Conservation (phyloP, 2,888 invertebrate species). For the Stegophylla sp. region DNA sequence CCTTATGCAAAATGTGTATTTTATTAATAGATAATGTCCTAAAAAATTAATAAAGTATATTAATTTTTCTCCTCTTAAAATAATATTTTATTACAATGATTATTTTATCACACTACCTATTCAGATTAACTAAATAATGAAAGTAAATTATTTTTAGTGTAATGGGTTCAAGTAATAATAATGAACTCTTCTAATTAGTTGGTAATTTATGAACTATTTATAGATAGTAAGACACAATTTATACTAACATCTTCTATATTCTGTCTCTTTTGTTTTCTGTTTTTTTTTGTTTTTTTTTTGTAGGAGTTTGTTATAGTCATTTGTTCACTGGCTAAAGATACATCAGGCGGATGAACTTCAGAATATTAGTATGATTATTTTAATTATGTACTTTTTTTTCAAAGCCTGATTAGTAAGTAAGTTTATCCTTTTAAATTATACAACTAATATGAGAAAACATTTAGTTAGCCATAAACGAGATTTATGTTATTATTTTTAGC, state of each 20-base stretch:
- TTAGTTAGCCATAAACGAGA: conserved; percentile 4
- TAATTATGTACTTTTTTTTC: conserved; percentile 17
- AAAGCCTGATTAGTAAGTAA: conserved; percentile 55
- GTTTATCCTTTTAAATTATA: conserved; percentile 28
- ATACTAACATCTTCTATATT: conserved; percentile 59
- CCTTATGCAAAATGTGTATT: neutral
- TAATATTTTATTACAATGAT: neutral
- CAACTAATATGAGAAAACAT: neutral
- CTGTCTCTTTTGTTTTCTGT: conserved; percentile 59
- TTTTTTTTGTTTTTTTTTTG: conserved; percentile 58
- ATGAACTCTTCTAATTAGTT: conserved; percentile 57
- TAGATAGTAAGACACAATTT: conserved; percentile 16
- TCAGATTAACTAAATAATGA: neutral
- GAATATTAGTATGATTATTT: conserved; percentile 41
- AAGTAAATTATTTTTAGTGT: conserved; percentile 7
- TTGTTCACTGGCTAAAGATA: conserved; percentile 59
- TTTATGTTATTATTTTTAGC: conserved; percentile 23
- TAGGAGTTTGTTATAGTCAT: conserved; percentile 57
- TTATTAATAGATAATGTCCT: neutral
- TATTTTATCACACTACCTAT: neutral
- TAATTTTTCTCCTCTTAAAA: neutral
- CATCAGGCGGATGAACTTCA: conserved; percentile 56
- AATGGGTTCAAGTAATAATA: conserved; percentile 34
- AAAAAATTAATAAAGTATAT: neutral
- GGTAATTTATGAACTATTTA: conserved; percentile 6